Evolutionary conservation across 1,140 invertebrate genomes (phyloP).

Genomic region (Halictus rubicundus): DNA sequence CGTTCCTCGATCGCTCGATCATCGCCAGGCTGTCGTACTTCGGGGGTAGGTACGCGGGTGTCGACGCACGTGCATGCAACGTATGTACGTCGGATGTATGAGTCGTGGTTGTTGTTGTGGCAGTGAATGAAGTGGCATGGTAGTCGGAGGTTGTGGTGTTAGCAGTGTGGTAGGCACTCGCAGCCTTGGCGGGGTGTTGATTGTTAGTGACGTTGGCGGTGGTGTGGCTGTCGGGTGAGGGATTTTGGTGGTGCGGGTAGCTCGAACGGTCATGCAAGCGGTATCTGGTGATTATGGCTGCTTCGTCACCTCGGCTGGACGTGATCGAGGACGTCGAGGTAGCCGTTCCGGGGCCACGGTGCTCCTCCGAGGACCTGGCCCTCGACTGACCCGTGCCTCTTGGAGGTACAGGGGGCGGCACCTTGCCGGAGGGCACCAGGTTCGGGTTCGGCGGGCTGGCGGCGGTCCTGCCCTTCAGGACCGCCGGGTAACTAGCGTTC

Average conservation of each 20-base stretch:
- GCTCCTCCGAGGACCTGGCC: slow-evolving; percentile 56
- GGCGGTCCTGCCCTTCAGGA: slow-evolving; percentile 85
- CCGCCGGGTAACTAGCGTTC: slow-evolving; percentile 84
- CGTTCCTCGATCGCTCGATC: background rate
- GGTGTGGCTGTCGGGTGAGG: slow-evolving; percentile 24
- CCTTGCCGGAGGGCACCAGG: slow-evolving; percentile 80
- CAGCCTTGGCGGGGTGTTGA: too few species aligned
- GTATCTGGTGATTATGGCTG: slow-evolving; percentile 64
- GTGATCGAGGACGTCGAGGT: slow-evolving; percentile 61
- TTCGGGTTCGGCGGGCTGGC: slow-evolving; percentile 76
- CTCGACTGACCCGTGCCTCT: slow-evolving; percentile 80
- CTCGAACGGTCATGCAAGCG: slow-evolving; percentile 71
- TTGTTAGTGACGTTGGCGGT: too few species aligned
- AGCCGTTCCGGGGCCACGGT: slow-evolving; percentile 49
- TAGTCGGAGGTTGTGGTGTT: slow-evolving; percentile 9
- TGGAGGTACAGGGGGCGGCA: slow-evolving; percentile 90
- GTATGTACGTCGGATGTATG: background rate
- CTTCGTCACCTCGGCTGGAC: slow-evolving; percentile 77
- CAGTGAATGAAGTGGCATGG: slow-evolving; percentile 16
- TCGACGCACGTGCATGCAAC: slow-evolving; percentile 51
- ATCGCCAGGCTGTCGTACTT: slow-evolving; percentile 20
- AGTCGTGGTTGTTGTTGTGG: background rate
- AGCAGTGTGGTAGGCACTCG: background rate
- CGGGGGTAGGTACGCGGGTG: slow-evolving; percentile 25
- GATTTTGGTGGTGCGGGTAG: slow-evolving; percentile 44